Conservation (phyloP, 2,113 vertebrate genomes). For the Phasianus colchicus region DNA sequence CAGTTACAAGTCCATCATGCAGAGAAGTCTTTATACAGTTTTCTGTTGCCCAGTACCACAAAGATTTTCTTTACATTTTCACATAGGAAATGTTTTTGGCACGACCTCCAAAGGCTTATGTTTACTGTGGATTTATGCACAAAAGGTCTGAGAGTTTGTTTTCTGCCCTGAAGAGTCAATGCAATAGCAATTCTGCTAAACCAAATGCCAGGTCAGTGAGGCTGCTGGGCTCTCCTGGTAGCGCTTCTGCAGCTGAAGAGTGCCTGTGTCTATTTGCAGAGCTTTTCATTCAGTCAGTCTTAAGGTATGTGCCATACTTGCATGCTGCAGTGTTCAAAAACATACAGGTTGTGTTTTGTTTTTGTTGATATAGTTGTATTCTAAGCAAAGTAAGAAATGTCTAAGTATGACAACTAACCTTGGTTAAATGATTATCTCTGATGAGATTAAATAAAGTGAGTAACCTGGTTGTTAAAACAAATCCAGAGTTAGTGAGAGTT, state of each 20-base stretch:
- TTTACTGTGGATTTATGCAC: neutral
- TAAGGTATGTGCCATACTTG: neutral
- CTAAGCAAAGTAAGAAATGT: neutral
- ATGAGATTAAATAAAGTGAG: neutral
- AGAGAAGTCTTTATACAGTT: neutral
- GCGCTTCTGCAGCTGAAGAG: neutral
- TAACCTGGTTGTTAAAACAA: neutral
- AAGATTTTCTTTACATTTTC: neutral
- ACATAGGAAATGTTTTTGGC: neutral
- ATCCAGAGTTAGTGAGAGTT: neutral
- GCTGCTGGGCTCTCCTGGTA: neutral
- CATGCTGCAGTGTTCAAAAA: neutral
- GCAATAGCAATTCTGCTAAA: neutral
- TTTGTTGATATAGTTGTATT: neutral
- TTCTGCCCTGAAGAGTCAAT: fast-evolving
- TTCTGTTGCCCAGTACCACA: neutral
- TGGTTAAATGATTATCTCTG: neutral
- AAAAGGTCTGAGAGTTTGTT: neutral
- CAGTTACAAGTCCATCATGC: neutral
- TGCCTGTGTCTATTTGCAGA: neutral
- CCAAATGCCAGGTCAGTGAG: neutral
- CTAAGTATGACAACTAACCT: neutral
- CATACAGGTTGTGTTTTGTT: neutral
- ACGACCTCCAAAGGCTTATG: neutral
- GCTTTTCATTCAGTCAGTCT: neutral